Percentiles rank a stretch among this genome's conserved stretches.
Conservation (phyloP, 2,888 invertebrate genomes). For the Dryadula phaetusa region DNA sequence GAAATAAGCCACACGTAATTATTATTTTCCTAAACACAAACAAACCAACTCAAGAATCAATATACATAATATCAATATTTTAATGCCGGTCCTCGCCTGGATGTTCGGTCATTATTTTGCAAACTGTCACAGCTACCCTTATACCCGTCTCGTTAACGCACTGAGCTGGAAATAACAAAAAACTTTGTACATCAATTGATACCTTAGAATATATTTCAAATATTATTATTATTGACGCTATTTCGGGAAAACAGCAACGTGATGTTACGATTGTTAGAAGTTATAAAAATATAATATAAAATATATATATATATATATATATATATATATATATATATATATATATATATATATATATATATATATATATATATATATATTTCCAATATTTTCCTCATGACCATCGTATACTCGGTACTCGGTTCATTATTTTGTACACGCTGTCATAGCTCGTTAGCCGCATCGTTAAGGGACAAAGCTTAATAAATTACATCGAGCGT, state of each 20-base stretch:
- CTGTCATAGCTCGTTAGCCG: conserved; percentile 44
- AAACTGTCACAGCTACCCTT: conserved; percentile 19
- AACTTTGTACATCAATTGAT: conserved; percentile 8
- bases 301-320: too few species aligned
- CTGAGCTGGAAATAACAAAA: conserved; percentile 7
- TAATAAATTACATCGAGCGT: conserved; percentile 37
- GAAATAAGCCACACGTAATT: too few species aligned
- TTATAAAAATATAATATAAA: too few species aligned
- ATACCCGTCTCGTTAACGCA: conserved; percentile 21
- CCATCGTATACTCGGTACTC: conserved; percentile 30
- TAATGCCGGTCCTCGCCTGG: neutral
- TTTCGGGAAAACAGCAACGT: neutral
- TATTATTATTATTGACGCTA: conserved; percentile 2
- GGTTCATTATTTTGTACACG: conserved; percentile 46
- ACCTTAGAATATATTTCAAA: conserved; percentile 1
- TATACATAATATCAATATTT: conserved; percentile 2
- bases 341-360: too few species aligned
- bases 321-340: too few species aligned
- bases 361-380: too few species aligned
- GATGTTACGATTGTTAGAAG: too few species aligned
- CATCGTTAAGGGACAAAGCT: conserved; percentile 40
- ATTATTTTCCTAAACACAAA: neutral
- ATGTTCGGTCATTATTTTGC: conserved; percentile 21
- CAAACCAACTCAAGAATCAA: neutral
- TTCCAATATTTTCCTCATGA: conserved; percentile 19